Evolutionary conservation across 2,888 invertebrate genomes (phyloP).

Genomic region (Metalampra italica): DNA sequence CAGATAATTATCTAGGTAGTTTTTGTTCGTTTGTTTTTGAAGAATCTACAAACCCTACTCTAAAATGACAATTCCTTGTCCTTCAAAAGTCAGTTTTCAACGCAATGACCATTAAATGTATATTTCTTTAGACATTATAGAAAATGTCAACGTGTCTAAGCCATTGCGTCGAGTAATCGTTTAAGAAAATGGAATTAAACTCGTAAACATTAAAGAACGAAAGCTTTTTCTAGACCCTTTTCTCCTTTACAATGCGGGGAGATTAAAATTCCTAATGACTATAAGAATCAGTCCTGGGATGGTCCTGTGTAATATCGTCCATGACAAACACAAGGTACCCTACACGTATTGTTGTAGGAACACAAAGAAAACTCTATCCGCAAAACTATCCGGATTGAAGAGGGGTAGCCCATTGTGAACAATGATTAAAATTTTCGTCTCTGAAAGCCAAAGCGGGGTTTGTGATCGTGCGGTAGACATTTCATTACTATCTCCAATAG

Average conservation of each 20-base stretch:
- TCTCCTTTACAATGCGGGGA: neutral
- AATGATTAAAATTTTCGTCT: slow-evolving; percentile 26
- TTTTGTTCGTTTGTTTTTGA: too few species aligned
- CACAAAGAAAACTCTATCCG: slow-evolving; percentile 12
- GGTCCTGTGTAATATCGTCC: neutral
- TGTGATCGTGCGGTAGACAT: slow-evolving; percentile 15
- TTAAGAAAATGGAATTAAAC: too few species aligned
- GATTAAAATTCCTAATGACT: neutral
- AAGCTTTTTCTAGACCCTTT: too few species aligned
- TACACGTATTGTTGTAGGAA: slow-evolving; percentile 7
- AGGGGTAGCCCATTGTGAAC: slow-evolving; percentile 17
- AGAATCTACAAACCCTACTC: too few species aligned
- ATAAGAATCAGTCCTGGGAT: neutral
- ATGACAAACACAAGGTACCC: neutral
- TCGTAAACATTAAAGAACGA: too few species aligned
- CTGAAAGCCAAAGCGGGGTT: slow-evolving; percentile 12
- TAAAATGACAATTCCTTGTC: too few species aligned
- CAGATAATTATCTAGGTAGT: too few species aligned
- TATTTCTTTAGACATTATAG: too few species aligned
- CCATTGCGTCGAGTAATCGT: too few species aligned
- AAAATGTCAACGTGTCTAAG: too few species aligned
- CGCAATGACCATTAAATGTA: too few species aligned
- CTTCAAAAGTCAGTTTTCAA: too few species aligned
- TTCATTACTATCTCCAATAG: slow-evolving; percentile 19
- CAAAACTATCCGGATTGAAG: slow-evolving; percentile 7